Percentiles rank a stretch among this genome's conserved stretches.
Conservation (phyloP, 2,888 invertebrate species). For the Drosophila acutilabella region DNA sequence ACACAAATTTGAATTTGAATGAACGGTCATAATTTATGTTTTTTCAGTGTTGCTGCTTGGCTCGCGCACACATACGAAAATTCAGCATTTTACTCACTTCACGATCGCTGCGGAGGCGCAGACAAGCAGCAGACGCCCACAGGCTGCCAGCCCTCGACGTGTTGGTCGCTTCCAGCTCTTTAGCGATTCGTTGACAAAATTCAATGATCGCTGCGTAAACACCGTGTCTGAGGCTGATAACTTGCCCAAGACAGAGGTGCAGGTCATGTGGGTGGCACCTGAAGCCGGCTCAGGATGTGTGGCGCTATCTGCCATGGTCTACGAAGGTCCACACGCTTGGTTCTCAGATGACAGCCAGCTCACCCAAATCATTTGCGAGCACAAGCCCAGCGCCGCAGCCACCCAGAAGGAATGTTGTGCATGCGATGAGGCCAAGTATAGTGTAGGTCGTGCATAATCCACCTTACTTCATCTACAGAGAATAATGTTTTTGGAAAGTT, state of each 20-base stretch:
- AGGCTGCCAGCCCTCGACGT: conserved; percentile 86
- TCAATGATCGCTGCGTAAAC: conserved; percentile 93
- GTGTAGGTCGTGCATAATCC: conserved; percentile 85
- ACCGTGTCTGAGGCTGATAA: conserved; percentile 93
- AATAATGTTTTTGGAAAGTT: conserved; percentile 85
- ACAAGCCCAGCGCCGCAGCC: conserved; percentile 87
- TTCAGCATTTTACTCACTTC: conserved; percentile 92
- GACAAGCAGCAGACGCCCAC: conserved; percentile 75
- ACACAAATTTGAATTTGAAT: not conserved
- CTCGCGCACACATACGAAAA: conserved; percentile 88
- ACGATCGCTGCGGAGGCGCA: conserved; percentile 89
- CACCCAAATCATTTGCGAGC: conserved; percentile 92
- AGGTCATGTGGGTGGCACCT: conserved; percentile 97
- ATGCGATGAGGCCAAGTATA: conserved; percentile 98
- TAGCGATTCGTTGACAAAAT: conserved; percentile 87
- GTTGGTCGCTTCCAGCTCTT: conserved; percentile 91
- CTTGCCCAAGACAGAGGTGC: conserved; percentile 92
- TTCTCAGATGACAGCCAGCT: conserved; percentile 95
- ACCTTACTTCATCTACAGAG: not conserved
- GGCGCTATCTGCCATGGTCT: conserved; percentile 94
- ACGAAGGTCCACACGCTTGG: conserved; percentile 93
- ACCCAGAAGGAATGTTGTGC: conserved; percentile 92
- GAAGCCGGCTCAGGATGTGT: conserved; percentile 94
- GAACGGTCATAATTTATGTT: not conserved
- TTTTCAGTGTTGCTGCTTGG: conserved; percentile 89